Evolutionary conservation across 2,888 invertebrate species (phyloP), one percentile per base, ranked within the genome.

Genomic region (Chloroclystis v-ata): DNA sequence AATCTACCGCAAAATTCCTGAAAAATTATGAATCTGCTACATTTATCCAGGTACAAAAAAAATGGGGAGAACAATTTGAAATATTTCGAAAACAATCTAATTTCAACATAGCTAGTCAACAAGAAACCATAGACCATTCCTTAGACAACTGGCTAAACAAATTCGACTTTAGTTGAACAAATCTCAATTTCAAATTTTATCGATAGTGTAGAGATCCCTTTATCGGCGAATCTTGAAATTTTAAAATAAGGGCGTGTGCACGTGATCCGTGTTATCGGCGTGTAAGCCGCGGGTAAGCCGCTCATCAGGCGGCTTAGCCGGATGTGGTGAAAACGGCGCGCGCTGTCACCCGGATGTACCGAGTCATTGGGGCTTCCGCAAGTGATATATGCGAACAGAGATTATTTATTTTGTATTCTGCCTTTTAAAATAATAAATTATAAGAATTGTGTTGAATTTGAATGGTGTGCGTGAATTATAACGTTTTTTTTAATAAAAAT

Each of bases 231-330:
- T 75, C 71, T 71, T 61, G 68, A 73, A 80, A 78, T 65, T 82
- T 81, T 79, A 80, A 83, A 78, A 59, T 72, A 67, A 69, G 71
- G 75, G 73, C 57, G 65, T 51, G 57, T 56, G 54, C 65, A 65
- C 61, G 69, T 63, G 70, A 72, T 72, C 70, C 64, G 64, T 72
- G 72, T 75, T 80, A 79, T 80, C 76, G 65, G 14, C 62, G 60
- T 69, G 81, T 82, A 80, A 83, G 78, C 81, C 68, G 14, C 62
- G 60, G 69, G 81, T 82, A 80, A 83, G 78, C 81, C 68, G 68
- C 71, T 78, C 84, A 75, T 82, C 82, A 77, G 65, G 64, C 52
- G 48, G 58, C 51, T 60, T 56, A 67, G 71, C 51, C 55, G 56
- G 59, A 57, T 61, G 61, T 61, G 60, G 60, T 60, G 56, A 56